Evolutionary conservation across 1,140 invertebrate genomes (phyloP).

Genomic region (Pseudomyrmex dendroicus): DNA sequence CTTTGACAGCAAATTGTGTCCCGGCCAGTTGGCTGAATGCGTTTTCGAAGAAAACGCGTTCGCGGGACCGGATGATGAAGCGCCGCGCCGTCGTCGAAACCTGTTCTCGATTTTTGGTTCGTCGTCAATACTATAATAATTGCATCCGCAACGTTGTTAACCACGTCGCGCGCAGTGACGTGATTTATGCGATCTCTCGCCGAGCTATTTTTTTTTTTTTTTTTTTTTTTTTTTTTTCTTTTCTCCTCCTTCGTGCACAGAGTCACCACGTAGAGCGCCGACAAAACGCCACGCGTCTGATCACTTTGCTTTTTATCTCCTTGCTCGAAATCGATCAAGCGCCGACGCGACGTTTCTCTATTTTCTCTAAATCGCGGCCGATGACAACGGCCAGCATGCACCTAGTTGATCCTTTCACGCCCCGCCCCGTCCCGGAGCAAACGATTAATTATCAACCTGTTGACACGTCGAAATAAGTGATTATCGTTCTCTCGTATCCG

Average conservation of each 20-base stretch:
- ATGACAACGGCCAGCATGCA: background rate
- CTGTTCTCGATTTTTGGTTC: slow-evolving; percentile 43
- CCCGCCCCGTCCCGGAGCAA: background rate
- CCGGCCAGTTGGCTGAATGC: slow-evolving; percentile 21
- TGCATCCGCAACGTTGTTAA: slow-evolving; percentile 52
- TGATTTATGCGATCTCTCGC: slow-evolving; percentile 42
- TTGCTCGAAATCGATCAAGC: slow-evolving; percentile 20
- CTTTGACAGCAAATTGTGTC: slow-evolving; percentile 26
- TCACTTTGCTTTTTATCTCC: background rate
- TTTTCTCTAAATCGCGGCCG: slow-evolving; percentile 18
- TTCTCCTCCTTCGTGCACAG: no score
- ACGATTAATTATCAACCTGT: slow-evolving; percentile 70
- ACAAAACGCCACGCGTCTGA: background rate
- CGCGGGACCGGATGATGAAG: slow-evolving; percentile 37
- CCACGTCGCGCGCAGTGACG: slow-evolving; percentile 29
- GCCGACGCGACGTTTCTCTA: background rate
- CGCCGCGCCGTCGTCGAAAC: slow-evolving; percentile 17
- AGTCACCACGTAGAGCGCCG: background rate
- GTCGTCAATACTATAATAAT: slow-evolving; percentile 52
- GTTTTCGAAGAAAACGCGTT: slow-evolving; percentile 32
- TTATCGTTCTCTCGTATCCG: slow-evolving; percentile 51
- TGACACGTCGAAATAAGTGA: slow-evolving; percentile 72
- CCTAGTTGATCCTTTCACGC: slow-evolving; percentile 31
- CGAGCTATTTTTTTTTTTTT: slow-evolving; percentile 22
- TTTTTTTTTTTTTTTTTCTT: background rate